phyloP scores from a whole-genome alignment of 2,888 invertebrate genomes.

The Clusia tigrina region DNA sequence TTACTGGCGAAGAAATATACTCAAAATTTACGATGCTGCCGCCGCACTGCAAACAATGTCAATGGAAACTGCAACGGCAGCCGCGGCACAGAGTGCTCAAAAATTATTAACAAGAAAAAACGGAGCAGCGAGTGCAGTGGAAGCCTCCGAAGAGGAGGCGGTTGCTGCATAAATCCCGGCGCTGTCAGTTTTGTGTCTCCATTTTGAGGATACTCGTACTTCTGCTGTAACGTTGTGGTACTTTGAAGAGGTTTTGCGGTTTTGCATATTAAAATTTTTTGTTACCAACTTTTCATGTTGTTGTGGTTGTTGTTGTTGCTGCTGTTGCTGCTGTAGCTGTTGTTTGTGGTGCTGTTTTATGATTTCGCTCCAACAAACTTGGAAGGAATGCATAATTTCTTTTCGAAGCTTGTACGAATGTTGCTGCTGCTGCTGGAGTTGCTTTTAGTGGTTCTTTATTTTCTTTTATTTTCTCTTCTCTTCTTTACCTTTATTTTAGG shows the following conservation, averaged over 20 bases:
- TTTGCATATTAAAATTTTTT: slow-evolving; percentile 57
- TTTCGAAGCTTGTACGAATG: slow-evolving; percentile 51
- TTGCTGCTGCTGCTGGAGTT: neutral
- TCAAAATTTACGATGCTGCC: neutral
- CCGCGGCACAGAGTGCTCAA: slow-evolving; percentile 9
- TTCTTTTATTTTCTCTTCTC: slow-evolving; percentile 7
- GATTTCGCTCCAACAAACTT: too few species aligned
- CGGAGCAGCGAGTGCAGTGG: slow-evolving; percentile 13
- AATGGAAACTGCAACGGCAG: slow-evolving; percentile 13
- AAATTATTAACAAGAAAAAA: neutral
- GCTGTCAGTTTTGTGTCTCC: slow-evolving; percentile 61
- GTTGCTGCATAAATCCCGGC: slow-evolving; percentile 55
- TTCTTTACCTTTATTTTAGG: neutral
- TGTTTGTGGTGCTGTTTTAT: too few species aligned
- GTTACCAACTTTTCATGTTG: too few species aligned
- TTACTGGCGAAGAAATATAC: neutral
- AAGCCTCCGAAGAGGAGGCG: slow-evolving; percentile 40
- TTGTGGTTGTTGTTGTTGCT: slow-evolving; percentile 22
- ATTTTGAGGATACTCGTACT: slow-evolving; percentile 52
- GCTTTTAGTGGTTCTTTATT: slow-evolving; percentile 1
- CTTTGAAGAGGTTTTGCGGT: slow-evolving; percentile 51
- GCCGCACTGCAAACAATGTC: neutral
- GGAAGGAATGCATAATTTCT: slow-evolving; percentile 57
- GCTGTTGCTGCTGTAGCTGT: slow-evolving; percentile 10
- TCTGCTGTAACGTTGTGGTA: neutral